Evolutionary conservation across 2,797 vertebrate species (phyloP).

Genomic region (Hemibagrus guttatus): DNA sequence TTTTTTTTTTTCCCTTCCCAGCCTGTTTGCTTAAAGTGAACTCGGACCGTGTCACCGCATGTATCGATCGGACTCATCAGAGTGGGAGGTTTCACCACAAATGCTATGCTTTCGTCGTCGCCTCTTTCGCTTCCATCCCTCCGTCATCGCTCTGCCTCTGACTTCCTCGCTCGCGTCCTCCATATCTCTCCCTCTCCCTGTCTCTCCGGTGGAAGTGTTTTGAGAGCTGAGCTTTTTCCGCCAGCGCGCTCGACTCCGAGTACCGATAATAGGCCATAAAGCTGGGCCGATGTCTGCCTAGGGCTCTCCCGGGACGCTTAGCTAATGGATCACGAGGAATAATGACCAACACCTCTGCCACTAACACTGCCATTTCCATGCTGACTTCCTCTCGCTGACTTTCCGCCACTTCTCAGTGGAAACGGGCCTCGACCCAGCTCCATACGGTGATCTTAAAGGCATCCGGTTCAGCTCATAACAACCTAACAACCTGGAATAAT

Average conservation of each 20-base stretch:
- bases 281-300: conserved; percentile 48
- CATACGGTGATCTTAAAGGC: conserved; percentile 68
- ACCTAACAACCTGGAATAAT: conserved; percentile 48
- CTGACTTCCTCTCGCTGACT: conserved; percentile 45
- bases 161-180: background rate
- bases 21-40: conserved; percentile 9
- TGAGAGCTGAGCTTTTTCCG: conserved; percentile 40
- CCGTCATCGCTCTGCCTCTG: background rate
- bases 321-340: conserved; percentile 75
- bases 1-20: background rate
- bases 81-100: background rate
- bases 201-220: conserved; percentile 30
- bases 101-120: background rate
- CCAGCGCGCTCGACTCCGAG: conserved; percentile 32
- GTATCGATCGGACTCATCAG: background rate
- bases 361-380: conserved; percentile 61
- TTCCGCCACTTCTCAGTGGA: conserved; percentile 63
- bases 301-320: conserved; percentile 70
- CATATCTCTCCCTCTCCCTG: conserved; percentile 1
- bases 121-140: background rate
- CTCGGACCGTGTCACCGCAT: background rate
- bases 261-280: conserved; percentile 51
- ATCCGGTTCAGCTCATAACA: conserved; percentile 73
- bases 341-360: conserved; percentile 69
- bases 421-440: conserved; percentile 64